Percentiles rank a stretch among this genome's conserved stretches.
phyloP scores from a whole-genome alignment of 2,113 vertebrate species.

The Anolis carolinensis region DNA sequence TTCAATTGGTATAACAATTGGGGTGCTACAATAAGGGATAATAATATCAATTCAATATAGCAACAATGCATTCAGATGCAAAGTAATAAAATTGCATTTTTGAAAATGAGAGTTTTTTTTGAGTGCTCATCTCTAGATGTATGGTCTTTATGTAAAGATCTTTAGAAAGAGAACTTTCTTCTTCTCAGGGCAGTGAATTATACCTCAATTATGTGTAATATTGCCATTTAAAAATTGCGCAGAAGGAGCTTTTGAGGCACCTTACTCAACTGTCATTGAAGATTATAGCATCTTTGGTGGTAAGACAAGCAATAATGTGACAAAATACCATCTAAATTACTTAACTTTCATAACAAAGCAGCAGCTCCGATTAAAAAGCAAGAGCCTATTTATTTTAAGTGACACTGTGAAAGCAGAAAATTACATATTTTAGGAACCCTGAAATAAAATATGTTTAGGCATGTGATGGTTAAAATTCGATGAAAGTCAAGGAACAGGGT shows the following conservation, averaged over 20 bases:
- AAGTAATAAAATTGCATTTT: neutral
- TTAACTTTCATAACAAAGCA: slow-evolving; percentile 40
- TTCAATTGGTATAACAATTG: neutral
- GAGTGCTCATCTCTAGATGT: neutral
- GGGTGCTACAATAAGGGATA: neutral
- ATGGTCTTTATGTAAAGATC: neutral
- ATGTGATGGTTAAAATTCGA: neutral
- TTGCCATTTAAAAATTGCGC: slow-evolving; percentile 49
- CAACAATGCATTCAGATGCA: slow-evolving; percentile 1
- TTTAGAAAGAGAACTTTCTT: neutral
- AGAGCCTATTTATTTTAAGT: slow-evolving; percentile 30
- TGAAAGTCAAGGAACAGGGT: neutral
- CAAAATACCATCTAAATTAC: slow-evolving; percentile 41
- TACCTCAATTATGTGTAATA: slow-evolving; percentile 48
- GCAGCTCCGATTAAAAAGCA: slow-evolving; percentile 39
- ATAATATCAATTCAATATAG: neutral
- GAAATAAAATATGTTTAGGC: neutral
- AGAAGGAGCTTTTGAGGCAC: slow-evolving; percentile 28
- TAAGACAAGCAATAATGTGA: neutral
- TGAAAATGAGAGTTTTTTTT: slow-evolving; percentile 13
- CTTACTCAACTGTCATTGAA: neutral
- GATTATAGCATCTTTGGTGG: slow-evolving; percentile 7
- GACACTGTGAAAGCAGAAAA: slow-evolving; percentile 20
- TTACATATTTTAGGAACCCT: neutral
- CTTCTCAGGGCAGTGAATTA: slow-evolving; percentile 29